Conservation (phyloP, 2,888 invertebrate genomes). For the Lasius platythorax region DNA sequence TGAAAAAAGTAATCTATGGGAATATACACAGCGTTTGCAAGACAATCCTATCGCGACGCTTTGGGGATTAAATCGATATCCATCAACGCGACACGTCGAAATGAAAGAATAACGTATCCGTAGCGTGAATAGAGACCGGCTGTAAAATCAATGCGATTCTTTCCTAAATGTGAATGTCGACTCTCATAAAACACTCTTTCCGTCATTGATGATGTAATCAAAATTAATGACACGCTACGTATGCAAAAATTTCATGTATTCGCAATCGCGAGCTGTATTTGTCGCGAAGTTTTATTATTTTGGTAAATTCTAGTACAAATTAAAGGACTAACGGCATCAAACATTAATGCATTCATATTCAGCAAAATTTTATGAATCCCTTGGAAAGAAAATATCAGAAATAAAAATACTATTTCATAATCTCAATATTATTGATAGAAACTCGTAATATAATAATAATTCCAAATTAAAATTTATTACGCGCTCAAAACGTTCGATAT, state of each 20-base stretch:
- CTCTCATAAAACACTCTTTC: not conserved
- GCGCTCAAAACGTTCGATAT: not conserved
- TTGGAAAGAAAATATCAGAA: not conserved
- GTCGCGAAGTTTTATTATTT: not conserved
- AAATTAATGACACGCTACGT: not conserved
- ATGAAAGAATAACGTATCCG: constrained; percentile 27
- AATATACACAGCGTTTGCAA: constrained; percentile 14
- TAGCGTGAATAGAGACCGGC: not conserved
- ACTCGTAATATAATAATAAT: not conserved
- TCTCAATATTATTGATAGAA: not conserved
- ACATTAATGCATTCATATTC: not conserved
- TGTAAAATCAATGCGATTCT: constrained; percentile 16
- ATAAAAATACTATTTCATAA: not conserved
- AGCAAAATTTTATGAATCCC: not conserved
- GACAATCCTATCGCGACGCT: constrained; percentile 22
- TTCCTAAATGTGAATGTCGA: not conserved
- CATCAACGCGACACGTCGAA: constrained; percentile 35
- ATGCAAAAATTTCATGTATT: not conserved
- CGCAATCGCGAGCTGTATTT: not conserved
- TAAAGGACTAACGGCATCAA: not conserved
- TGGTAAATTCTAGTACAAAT: not conserved
- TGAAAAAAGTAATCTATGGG: not conserved
- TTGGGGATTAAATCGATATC: constrained; percentile 37
- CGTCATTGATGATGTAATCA: not conserved
- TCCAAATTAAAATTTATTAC: not conserved